Conservation (phyloP, 2,888 invertebrate genomes). For the Cecidostiba fungosa region DNA sequence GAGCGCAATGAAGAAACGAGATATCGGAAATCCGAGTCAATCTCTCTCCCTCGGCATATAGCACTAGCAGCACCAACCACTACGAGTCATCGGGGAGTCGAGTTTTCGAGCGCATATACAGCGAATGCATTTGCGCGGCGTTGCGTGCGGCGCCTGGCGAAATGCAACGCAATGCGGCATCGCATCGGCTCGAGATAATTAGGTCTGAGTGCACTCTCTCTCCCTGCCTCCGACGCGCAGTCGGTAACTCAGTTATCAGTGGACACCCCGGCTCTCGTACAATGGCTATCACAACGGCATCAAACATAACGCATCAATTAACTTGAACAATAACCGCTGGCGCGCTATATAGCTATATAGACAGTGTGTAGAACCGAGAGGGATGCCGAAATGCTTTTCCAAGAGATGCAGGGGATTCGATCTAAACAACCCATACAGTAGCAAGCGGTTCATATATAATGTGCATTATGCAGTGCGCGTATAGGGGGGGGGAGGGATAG, state of each 20-base stretch:
- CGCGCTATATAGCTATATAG: background rate
- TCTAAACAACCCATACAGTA: slow-evolving; percentile 54
- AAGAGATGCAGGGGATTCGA: slow-evolving; percentile 17
- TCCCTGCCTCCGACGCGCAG: slow-evolving; percentile 73
- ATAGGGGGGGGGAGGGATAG: background rate
- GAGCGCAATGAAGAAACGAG: slow-evolving; percentile 48
- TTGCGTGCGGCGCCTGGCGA: slow-evolving; percentile 71
- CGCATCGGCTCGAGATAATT: slow-evolving; percentile 78
- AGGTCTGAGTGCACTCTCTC: slow-evolving; percentile 80
- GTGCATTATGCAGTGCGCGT: slow-evolving; percentile 50
- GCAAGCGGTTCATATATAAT: slow-evolving; percentile 14
- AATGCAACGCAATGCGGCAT: slow-evolving; percentile 59
- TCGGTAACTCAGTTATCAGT: slow-evolving; percentile 81
- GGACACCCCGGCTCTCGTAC: slow-evolving; percentile 74
- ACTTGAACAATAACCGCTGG: slow-evolving; percentile 79
- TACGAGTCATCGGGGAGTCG: slow-evolving; percentile 12
- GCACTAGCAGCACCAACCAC: background rate
- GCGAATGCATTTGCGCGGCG: slow-evolving; percentile 77
- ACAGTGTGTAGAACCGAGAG: background rate
- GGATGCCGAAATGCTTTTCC: slow-evolving; percentile 42
- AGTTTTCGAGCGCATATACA: background rate
- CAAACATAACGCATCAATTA: slow-evolving; percentile 81
- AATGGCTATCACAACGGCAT: slow-evolving; percentile 80
- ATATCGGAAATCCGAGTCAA: slow-evolving; percentile 52
- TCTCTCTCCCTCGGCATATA: background rate